Conservation (phyloP, 2,888 invertebrate genomes). For the Criorhina ranunculi region DNA sequence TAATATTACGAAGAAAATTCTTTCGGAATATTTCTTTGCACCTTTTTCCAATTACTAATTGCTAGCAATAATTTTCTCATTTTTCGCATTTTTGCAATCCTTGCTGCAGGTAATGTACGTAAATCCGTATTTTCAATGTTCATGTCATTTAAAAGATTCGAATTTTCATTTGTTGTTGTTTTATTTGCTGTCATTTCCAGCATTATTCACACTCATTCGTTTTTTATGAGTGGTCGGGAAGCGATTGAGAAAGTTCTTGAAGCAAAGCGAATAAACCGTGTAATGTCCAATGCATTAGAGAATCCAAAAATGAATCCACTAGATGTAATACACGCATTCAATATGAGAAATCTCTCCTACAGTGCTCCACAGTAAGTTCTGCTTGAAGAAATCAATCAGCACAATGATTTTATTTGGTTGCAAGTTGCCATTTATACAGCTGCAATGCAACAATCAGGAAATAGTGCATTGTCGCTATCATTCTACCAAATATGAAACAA, state of each 20-base stretch:
- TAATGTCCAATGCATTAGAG: conserved; percentile 85
- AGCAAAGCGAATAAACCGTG: conserved; percentile 86
- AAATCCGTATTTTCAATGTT: not conserved
- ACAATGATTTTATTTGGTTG: conserved; percentile 66
- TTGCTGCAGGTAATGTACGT: not conserved
- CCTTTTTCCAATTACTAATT: not conserved
- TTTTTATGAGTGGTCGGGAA: conserved; percentile 87
- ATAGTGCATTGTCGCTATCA: conserved; percentile 90
- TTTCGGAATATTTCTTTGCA: conserved; percentile 4
- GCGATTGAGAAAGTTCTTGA: conserved; percentile 89
- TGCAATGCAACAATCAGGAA: conserved; percentile 88
- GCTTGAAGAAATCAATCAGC: not conserved
- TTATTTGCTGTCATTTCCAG: too few species aligned
- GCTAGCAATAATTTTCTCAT: conserved; percentile 3
- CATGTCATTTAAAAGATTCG: not conserved
- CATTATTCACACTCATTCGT: too few species aligned
- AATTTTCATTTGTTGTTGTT: too few species aligned
- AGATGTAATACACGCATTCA: conserved; percentile 83
- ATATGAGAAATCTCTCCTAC: conserved; percentile 86
- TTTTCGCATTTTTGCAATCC: too few species aligned
- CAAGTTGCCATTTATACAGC: conserved; percentile 89
- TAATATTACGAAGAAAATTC: conserved; percentile 7
- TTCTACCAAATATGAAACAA: conserved; percentile 86
- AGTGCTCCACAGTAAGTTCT: conserved; percentile 85
- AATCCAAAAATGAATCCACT: conserved; percentile 82